A percentile compares a stretch with the other conserved stretches of the same genome.
phyloP scores from a whole-genome alignment of 2,888 invertebrate genomes.

The Drosophila ustulata region DNA sequence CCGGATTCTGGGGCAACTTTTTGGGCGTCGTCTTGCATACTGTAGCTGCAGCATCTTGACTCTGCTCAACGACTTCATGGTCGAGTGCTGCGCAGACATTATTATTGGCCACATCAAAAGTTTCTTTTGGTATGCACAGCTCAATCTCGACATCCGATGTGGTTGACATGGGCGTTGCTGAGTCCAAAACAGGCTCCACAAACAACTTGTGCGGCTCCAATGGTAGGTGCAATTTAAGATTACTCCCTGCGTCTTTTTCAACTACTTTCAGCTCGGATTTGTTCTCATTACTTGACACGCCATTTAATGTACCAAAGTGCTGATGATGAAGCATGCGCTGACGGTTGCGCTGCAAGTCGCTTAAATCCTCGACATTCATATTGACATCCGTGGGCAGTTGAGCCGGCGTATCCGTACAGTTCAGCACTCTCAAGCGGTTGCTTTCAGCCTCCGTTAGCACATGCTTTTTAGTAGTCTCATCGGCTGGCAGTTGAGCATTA shows the following conservation, averaged over 20 bases:
- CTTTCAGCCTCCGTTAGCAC: conserved; percentile 85
- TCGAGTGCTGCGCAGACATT: conserved; percentile 6
- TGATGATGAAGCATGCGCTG: conserved; percentile 80
- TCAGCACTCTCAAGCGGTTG: conserved; percentile 86
- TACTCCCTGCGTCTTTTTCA: neutral
- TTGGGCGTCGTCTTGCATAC: neutral
- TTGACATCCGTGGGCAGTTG: conserved; percentile 62
- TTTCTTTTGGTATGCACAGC: conserved; percentile 15
- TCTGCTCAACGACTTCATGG: neutral
- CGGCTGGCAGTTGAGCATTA: neutral
- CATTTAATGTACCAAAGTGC: conserved; percentile 62
- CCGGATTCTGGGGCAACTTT: neutral
- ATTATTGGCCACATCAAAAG: conserved; percentile 43
- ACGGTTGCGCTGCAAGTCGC: conserved; percentile 84
- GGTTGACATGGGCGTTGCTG: conserved; percentile 64
- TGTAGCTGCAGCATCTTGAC: neutral
- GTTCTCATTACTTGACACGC: conserved; percentile 4
- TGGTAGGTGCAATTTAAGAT: conserved; percentile 34
- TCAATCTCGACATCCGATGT: conserved; percentile 61
- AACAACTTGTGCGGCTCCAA: conserved; percentile 46
- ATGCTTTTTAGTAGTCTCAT: neutral
- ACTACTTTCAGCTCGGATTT: conserved; percentile 4
- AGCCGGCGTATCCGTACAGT: conserved; percentile 59
- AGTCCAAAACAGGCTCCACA: conserved; percentile 30
- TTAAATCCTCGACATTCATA: conserved; percentile 75